Base-by-base conservation (phyloP, 2,888 invertebrate species). In the Ophioninae sp. region DNA sequence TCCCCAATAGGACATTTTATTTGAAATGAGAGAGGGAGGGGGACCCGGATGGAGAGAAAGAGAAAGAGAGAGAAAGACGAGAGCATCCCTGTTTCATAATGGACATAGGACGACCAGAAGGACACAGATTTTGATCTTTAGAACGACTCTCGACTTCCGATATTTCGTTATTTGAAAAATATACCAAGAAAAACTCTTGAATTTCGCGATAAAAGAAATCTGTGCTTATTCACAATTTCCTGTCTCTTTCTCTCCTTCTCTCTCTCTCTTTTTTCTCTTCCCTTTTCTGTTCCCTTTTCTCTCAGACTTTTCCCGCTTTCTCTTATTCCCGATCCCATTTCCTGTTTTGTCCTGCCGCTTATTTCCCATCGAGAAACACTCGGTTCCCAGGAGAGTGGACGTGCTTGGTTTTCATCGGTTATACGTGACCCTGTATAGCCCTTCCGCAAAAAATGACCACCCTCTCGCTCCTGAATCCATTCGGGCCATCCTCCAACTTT, bases 341-440 rank as follows among this genome's bases (percentile, higher is more conserved):
- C 73, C 82, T 84, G 81, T 78, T 78, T 82, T 82, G 73, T 76
- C 67, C 81, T 79, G 50, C 81, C 39, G 44, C 62, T 68, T 69
- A 69, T 82, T 84, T 84, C 80, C 70, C 81, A 79, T 73, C 81
- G 68, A 70, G 79, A 84, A 84, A 84, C 79, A 81, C 81, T 81
- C 84, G 81, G 57, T 79, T 79, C 75, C 77, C 76, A 76, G 64
- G 41, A 74, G 59, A 72, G 78, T 77, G 64, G 57, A 86, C 86
- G 86, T 87, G 86, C 86, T 83, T 83, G 80, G 84, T 85, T 86
- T 87, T 86, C 86, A 86, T 86, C 83, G 86, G 56, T 82, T 78
- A 83, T 84, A 86, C 86, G 86, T 87, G 86, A 87, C 81, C 69
- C 79, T 81, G 82, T 87, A 84, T 85, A 81, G 65, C 73, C 74